phyloP scores from a whole-genome alignment of 2,113 vertebrate genomes.

The Xenopus laevis region DNA sequence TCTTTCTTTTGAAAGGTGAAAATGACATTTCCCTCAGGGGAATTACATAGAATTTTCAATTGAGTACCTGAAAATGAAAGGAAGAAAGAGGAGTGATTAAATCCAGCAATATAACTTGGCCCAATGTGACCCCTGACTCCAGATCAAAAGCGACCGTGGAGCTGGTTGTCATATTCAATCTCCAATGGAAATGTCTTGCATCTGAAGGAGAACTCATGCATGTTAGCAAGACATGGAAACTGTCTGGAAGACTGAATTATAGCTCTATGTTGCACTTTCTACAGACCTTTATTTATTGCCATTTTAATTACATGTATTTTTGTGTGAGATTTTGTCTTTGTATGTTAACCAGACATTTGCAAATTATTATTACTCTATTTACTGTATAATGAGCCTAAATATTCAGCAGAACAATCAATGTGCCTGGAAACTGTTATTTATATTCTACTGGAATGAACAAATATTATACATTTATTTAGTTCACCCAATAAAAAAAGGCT shows the following conservation, averaged over 20 bases:
- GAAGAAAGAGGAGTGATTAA: slow-evolving; percentile 44
- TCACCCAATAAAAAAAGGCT: too few relatives aligned
- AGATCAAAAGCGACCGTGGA: slow-evolving; percentile 35
- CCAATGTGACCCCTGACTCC: slow-evolving; percentile 42
- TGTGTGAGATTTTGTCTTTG: too few relatives aligned
- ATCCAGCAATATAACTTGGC: slow-evolving; percentile 41
- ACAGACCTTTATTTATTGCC: background rate
- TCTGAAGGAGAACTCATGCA: slow-evolving; percentile 29
- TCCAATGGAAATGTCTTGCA: slow-evolving; percentile 26
- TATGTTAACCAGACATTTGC: too few relatives aligned
- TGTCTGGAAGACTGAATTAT: background rate
- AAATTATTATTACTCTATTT: too few relatives aligned
- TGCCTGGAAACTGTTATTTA: too few relatives aligned
- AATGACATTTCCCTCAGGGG: slow-evolving; percentile 44
- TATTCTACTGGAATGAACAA: too few relatives aligned
- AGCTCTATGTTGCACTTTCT: background rate
- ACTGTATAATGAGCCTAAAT: too few relatives aligned
- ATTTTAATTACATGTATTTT: background rate
- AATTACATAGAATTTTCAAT: slow-evolving; percentile 42
- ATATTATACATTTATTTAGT: too few relatives aligned
- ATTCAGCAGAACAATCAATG: too few relatives aligned
- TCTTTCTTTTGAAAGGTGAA: slow-evolving; percentile 39
- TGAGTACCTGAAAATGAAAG: slow-evolving; percentile 45
- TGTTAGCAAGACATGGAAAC: slow-evolving; percentile 14
- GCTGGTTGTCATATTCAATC: slow-evolving; percentile 33